Evolutionary conservation across 2,888 invertebrate genomes (phyloP), one percentile per base, ranked within the genome.

Genomic region (Augiades crinisus): DNA sequence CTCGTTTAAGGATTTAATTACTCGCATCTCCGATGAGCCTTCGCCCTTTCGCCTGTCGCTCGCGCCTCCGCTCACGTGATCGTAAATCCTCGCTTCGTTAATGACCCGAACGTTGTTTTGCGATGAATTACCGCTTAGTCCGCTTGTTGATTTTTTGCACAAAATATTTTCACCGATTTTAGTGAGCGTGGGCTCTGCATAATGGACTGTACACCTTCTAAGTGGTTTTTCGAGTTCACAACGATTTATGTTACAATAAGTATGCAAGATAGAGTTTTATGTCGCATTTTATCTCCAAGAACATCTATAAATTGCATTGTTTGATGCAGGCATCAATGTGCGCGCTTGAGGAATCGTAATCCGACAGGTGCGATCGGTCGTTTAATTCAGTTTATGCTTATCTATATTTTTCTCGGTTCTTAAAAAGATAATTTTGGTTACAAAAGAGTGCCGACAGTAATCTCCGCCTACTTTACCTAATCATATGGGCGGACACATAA

Each of bases 1-100:
- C 81, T 85, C 84, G 79, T 84, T 86, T 85, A 84, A 78, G 79
- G 76, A 79, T 88, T 87, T 86, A 87, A 88, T 88, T 87, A 85
- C 80, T 79, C 81, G 82, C 77, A 78, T 76, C 77, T 71, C 67
- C 75, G 79, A 80, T 79, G 78, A 70, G 68, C 68, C 49, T 62
- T 67, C 64, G 62, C 53, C 55, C 61, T 58, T 61, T 53, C 55
- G 57, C 63, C 65, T 64, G 68, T 62, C 67, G 61, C 60, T 63
- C 61, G 60, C 61, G 60, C 61, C 63, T 64, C 60, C 63, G 60
- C 72, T 71, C 74, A 75, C 81, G 81, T 81, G 85, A 80, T 85
- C 86, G 85, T 88, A 87, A 87, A 87, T 85, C 78, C 78, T 79
- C 68, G 66, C 69, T 75, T 79, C 78, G 76, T 84, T 87, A 86